A percentile compares a stretch with the other conserved stretches of the same genome.
These are phyloP conservation scores for Microctonus hyperodae DNA, from an alignment of 2,888 invertebrate genomes.

Conservation along the genomic window DNA sequence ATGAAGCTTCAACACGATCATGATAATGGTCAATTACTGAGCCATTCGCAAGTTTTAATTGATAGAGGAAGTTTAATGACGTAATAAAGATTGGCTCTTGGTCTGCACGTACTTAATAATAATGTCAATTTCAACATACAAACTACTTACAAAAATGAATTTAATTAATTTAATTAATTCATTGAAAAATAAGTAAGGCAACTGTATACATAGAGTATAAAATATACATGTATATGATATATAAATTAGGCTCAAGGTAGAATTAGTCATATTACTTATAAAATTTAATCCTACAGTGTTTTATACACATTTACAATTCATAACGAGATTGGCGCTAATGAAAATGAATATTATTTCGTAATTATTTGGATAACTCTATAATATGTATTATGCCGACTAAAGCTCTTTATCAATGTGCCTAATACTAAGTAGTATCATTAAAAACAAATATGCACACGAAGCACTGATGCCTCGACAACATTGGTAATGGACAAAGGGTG, in stretches of 20 bases:
- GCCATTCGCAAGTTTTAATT: slow-evolving; percentile 23
- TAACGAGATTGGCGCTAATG: not conserved
- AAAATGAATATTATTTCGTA: not conserved
- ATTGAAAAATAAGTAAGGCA: too few species aligned
- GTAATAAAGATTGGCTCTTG: slow-evolving; percentile 12
- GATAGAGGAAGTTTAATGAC: slow-evolving; percentile 30
- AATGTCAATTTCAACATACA: too few species aligned
- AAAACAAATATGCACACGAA: not conserved
- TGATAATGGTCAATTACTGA: slow-evolving; percentile 31
- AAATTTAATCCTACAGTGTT: too few species aligned
- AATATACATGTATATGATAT: too few species aligned
- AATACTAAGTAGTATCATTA: not conserved
- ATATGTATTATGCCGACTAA: not conserved
- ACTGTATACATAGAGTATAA: too few species aligned
- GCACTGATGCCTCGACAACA: not conserved
- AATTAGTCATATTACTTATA: too few species aligned
- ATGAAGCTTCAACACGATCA: slow-evolving; percentile 14
- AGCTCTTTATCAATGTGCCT: not conserved
- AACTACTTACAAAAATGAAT: too few species aligned
- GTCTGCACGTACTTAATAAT: slow-evolving; percentile 16
- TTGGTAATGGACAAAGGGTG: slow-evolving; percentile 37
- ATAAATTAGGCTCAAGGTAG: too few species aligned
- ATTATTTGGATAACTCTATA: not conserved
- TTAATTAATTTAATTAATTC: too few species aligned
- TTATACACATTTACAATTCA: too few species aligned